Percentiles rank a stretch among this genome's conserved stretches.
Conservation (phyloP, 2,888 invertebrate species). For the Microplitis deprimator region DNA sequence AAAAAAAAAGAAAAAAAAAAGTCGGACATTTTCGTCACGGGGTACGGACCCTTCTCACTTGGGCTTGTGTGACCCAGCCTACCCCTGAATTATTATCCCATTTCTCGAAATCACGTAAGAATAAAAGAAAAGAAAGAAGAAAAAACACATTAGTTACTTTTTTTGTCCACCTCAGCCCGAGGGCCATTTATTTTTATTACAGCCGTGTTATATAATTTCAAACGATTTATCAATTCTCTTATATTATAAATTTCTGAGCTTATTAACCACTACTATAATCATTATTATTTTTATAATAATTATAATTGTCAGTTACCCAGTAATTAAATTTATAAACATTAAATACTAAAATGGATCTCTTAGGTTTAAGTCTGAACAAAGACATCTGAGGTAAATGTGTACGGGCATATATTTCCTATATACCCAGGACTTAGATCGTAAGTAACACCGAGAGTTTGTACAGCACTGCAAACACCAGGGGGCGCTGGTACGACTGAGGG, state of each 20-base stretch:
- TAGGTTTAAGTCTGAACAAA: slow-evolving; percentile 9
- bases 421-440: slow-evolving; percentile 44
- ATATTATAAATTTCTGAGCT: no score
- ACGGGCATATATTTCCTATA: background rate
- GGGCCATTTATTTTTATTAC: background rate
- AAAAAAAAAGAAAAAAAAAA: slow-evolving; percentile 54
- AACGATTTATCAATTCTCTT: no score
- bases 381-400: background rate
- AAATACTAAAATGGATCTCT: no score
- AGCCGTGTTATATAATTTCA: background rate
- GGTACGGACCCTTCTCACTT: slow-evolving; percentile 17
- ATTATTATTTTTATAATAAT: no score
- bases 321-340: no score
- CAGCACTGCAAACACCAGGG: slow-evolving; percentile 67
- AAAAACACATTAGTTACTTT: background rate
- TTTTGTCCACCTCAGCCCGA: background rate
- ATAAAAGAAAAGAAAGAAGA: background rate
- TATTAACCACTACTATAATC: no score
- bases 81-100: slow-evolving; percentile 21
- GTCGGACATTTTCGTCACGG: slow-evolving; percentile 38
- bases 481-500: slow-evolving; percentile 37
- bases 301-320: no score
- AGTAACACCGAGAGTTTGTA: slow-evolving; percentile 66
- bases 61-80: background rate
- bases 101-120: background rate